Evolutionary conservation across 53 echinoderm and acorn worm genomes (phyloP).

Genomic region (Holothuria leucospilota): DNA sequence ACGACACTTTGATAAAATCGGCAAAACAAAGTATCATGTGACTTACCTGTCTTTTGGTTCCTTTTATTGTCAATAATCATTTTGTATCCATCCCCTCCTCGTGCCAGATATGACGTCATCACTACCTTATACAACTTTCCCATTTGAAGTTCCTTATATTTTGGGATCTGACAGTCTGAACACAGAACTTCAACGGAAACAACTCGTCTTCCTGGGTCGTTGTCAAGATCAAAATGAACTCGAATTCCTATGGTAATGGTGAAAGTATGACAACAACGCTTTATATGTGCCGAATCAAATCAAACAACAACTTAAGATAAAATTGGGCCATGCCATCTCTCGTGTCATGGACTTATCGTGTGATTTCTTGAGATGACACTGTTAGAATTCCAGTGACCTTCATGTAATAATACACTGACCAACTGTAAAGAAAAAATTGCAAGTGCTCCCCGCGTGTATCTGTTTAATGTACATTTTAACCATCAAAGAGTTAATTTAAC

Average conservation of each 20-base stretch:
- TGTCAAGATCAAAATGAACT: slow-evolving; percentile 2
- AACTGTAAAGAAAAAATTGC: too few relatives aligned
- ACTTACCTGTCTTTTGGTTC: slow-evolving; percentile 37
- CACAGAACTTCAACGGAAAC: slow-evolving; percentile 44
- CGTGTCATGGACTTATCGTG: too few relatives aligned
- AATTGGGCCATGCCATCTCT: too few relatives aligned
- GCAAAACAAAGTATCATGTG: too few relatives aligned
- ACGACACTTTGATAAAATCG: too few relatives aligned
- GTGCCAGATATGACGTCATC: slow-evolving; percentile 31
- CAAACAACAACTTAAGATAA: too few relatives aligned
- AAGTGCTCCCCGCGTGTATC: too few relatives aligned
- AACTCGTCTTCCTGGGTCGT: slow-evolving; percentile 28
- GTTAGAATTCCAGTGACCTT: too few relatives aligned
- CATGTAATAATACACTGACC: too few relatives aligned
- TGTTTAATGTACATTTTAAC: too few relatives aligned
- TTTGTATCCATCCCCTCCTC: slow-evolving; percentile 50
- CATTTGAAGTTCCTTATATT: slow-evolving; percentile 15
- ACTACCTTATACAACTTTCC: slow-evolving; percentile 40
- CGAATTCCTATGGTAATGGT: slow-evolving; percentile 6
- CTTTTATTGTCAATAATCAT: slow-evolving; percentile 47
- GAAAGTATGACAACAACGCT: neutral
- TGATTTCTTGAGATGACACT: too few relatives aligned
- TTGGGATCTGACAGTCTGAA: slow-evolving; percentile 13
- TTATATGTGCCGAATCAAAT: neutral
- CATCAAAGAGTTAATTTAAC: too few relatives aligned